Evolutionary conservation across 2,113 vertebrate genomes (phyloP).

Genomic region (Myrmecobius fasciatus): DNA sequence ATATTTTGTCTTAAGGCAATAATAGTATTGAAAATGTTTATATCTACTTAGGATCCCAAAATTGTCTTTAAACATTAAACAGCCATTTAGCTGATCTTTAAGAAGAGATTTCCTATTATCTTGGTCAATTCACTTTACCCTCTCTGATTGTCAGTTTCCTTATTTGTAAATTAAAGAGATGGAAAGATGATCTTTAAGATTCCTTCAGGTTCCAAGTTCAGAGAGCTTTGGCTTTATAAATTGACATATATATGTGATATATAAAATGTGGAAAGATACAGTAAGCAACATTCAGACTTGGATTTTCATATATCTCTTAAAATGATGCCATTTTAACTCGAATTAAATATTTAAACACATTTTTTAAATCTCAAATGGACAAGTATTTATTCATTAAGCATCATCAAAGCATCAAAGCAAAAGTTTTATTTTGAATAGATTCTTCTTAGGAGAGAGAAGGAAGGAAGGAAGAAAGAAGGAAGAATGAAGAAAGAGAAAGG

Average conservation of each 20-base stretch:
- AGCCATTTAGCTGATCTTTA: neutral
- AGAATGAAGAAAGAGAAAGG: no score
- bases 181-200: neutral
- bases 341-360: neutral
- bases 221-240: neutral
- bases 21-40: slow-evolving; percentile 3
- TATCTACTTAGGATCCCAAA: slow-evolving; percentile 18
- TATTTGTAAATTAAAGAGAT: neutral
- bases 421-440: neutral
- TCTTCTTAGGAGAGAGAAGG: neutral
- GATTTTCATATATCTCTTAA: slow-evolving; percentile 20
- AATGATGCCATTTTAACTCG: slow-evolving; percentile 6
- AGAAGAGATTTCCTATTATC: neutral
- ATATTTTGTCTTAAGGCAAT: neutral
- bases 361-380: slow-evolving; percentile 24
- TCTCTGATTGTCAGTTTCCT: neutral
- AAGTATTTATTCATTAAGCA: neutral
- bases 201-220: neutral
- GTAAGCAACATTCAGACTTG: neutral
- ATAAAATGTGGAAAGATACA: neutral
- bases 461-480: neutral
- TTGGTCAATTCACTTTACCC: neutral
- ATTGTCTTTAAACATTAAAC: neutral
- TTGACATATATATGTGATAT: neutral
- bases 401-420: no score